phyloP scores from a whole-genome alignment of 2,888 invertebrate species.

The Allacma fusca region DNA sequence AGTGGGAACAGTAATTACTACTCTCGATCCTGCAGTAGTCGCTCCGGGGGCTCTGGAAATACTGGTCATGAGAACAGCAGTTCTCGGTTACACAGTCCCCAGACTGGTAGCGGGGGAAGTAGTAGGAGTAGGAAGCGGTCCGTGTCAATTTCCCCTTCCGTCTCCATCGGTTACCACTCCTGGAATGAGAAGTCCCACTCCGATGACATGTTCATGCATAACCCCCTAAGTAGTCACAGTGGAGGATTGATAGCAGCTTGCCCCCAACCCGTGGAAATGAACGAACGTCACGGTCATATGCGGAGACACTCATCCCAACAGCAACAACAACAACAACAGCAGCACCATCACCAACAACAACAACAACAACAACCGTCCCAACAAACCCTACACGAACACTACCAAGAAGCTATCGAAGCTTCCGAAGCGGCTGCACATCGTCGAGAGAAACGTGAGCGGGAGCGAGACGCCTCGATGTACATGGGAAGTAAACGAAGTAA shows the following conservation, averaged over 20 bases:
- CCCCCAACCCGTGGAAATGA: neutral
- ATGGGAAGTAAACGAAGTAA: neutral
- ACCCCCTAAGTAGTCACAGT: neutral
- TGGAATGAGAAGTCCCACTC: slow-evolving; percentile 47
- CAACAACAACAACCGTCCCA: neutral
- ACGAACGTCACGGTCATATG: neutral
- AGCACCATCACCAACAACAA: neutral
- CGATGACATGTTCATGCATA: neutral
- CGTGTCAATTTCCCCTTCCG: slow-evolving; percentile 49
- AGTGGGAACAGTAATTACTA: slow-evolving; percentile 10
- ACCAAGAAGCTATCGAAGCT: neutral
- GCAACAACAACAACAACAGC: neutral
- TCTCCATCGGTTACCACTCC: slow-evolving; percentile 42
- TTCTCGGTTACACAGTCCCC: slow-evolving; percentile 28
- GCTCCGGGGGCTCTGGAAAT: neutral
- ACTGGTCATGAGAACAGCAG: slow-evolving; percentile 20
- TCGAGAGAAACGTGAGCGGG: neutral
- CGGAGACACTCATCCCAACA: neutral
- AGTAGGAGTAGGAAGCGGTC: slow-evolving; percentile 51
- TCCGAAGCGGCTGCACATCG: neutral
- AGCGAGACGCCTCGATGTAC: neutral
- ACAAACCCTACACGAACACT: neutral
- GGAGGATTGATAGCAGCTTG: neutral
- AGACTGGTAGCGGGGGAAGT: slow-evolving; percentile 2
- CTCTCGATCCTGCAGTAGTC: neutral